phyloP scores from a whole-genome alignment of 2,797 vertebrate species.

The Cirrhinus mrigala region DNA sequence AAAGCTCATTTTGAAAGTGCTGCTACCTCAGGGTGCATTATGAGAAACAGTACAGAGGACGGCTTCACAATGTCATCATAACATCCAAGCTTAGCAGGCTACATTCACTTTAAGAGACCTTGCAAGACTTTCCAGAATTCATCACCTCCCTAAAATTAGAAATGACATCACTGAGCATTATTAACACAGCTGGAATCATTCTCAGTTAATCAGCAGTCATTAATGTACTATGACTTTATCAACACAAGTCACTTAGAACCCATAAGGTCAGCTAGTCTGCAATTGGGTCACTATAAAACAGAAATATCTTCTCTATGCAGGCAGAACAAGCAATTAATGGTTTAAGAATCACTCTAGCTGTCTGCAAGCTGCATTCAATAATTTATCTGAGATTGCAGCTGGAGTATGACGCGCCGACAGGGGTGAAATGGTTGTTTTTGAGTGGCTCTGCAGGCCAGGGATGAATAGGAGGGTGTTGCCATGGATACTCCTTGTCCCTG shows the following conservation, averaged over 20 bases:
- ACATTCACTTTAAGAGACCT: slow-evolving; percentile 6
- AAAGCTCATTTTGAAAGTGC: slow-evolving; percentile 32
- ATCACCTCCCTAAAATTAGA: slow-evolving; percentile 23
- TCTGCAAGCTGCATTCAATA: slow-evolving; percentile 68
- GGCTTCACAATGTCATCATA: background rate
- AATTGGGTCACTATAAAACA: slow-evolving; percentile 23
- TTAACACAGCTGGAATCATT: slow-evolving; percentile 18
- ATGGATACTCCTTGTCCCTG: slow-evolving; percentile 70
- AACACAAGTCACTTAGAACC: slow-evolving; percentile 28
- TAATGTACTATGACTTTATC: slow-evolving; percentile 9
- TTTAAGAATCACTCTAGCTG: slow-evolving; percentile 43
- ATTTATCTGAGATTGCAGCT: slow-evolving; percentile 72
- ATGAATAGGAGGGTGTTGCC: slow-evolving; percentile 80
- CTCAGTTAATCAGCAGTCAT: slow-evolving; percentile 23
- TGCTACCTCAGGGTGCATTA: slow-evolving; percentile 21
- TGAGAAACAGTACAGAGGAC: background rate
- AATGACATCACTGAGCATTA: background rate
- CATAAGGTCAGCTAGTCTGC: slow-evolving; percentile 26
- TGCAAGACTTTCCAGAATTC: background rate
- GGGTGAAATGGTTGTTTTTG: slow-evolving; percentile 68
- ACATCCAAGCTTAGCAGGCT: background rate
- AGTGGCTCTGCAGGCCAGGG: slow-evolving; percentile 65
- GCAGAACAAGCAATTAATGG: slow-evolving; percentile 43
- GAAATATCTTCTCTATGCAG: slow-evolving; percentile 21
- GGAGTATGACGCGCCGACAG: slow-evolving; percentile 54